Percentiles rank a stretch among this genome's conserved stretches.
phyloP scores from a whole-genome alignment of 2,888 invertebrate genomes.

The Phengaris alcon region DNA sequence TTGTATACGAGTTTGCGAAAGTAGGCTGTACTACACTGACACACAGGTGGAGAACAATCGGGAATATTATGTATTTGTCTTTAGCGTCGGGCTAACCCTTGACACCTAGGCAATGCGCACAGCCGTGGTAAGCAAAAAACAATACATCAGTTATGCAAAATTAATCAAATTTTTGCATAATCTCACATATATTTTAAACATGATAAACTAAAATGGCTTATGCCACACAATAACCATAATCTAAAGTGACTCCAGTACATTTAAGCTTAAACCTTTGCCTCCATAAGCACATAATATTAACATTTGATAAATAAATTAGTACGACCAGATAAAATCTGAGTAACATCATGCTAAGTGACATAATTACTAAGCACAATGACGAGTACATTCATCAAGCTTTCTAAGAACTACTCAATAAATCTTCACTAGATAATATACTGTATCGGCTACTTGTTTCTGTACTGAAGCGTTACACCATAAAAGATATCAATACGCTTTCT shows the following conservation, averaged over 20 bases:
- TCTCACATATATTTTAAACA: background rate
- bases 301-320: conserved; percentile 45
- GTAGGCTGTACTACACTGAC: background rate
- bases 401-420: conserved; percentile 69
- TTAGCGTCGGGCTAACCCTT: background rate
- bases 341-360: conserved; percentile 71
- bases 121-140: background rate
- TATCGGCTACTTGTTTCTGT: conserved; percentile 71
- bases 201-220: conserved; percentile 1
- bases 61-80: no score
- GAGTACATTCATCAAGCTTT: conserved; percentile 76
- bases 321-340: conserved; percentile 60
- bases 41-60: no score
- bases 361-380: conserved; percentile 77
- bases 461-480: conserved; percentile 70
- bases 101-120: background rate
- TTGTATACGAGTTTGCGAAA: conserved; percentile 2
- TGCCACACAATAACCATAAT: conserved; percentile 13
- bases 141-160: background rate
- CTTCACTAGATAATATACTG: conserved; percentile 59
- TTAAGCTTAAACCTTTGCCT: conserved; percentile 1
- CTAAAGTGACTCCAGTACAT: conserved; percentile 11
- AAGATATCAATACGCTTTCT: conserved; percentile 48
- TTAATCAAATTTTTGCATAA: background rate
- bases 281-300: conserved; percentile 23